These are phyloP conservation scores for Alethe castanea DNA, from an alignment of 2,113 vertebrate genomes.

Conservation along the genomic window DNA sequence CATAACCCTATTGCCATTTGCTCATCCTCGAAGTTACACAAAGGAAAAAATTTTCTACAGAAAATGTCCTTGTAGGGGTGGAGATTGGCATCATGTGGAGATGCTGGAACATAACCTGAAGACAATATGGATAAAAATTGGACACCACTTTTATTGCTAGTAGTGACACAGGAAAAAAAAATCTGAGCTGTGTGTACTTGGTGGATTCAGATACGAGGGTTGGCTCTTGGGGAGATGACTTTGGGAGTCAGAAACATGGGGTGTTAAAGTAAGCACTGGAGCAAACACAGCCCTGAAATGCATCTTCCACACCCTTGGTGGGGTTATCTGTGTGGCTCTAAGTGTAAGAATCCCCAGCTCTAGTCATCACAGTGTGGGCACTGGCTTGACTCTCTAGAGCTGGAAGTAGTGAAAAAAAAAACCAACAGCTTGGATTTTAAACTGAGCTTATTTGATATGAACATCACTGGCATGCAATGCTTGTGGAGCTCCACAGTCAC, in stretches of 20 bases:
- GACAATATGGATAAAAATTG: background rate
- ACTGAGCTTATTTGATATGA: background rate
- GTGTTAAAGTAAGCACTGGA: accelerated
- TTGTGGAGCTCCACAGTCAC: background rate
- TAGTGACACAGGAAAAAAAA: background rate
- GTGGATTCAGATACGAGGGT: background rate
- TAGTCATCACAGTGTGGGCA: background rate
- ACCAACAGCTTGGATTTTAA: background rate
- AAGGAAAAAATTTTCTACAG: background rate
- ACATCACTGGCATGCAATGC: background rate
- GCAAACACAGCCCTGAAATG: background rate
- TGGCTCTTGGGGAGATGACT: background rate
- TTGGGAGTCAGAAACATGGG: background rate
- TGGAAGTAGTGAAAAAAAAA: background rate
- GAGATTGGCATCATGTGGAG: background rate
- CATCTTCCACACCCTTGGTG: background rate
- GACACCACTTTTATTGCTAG: background rate
- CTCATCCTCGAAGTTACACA: background rate
- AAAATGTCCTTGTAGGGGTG: background rate
- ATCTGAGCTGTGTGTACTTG: background rate
- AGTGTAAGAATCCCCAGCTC: background rate
- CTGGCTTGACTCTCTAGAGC: background rate
- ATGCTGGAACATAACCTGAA: background rate
- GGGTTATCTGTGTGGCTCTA: accelerated
- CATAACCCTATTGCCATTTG: constrained; percentile 13